These are phyloP conservation scores for Manacus vitellinus DNA, from an alignment of 2,113 vertebrate species.

Conservation along the genomic window DNA sequence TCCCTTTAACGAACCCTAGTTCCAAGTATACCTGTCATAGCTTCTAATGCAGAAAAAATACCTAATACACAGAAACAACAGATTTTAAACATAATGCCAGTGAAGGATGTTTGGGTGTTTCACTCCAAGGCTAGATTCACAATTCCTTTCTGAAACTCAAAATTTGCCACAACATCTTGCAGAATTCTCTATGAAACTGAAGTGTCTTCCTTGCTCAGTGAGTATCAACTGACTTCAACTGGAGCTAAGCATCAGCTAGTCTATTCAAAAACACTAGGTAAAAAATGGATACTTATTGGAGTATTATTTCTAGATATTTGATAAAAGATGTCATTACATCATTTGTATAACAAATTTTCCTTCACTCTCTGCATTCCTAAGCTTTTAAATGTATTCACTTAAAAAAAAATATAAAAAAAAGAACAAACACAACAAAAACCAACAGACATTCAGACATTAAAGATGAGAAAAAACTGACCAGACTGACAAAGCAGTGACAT, in stretches of 20 bases:
- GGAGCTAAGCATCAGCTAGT: neutral
- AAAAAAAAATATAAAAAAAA: neutral
- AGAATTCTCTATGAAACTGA: neutral
- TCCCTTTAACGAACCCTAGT: fast-evolving
- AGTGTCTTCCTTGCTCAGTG: neutral
- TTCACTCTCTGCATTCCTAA: neutral
- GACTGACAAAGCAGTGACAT: neutral
- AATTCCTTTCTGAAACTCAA: neutral
- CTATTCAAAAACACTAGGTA: neutral
- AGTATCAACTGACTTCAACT: neutral
- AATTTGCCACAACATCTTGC: neutral
- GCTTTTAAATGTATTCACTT: neutral
- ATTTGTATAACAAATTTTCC: neutral
- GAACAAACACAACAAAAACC: neutral
- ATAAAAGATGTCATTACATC: neutral
- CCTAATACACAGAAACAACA: neutral
- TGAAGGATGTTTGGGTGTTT: neutral
- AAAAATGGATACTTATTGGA: neutral
- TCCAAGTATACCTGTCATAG: neutral
- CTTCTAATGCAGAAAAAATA: neutral
- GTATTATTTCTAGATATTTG: neutral
- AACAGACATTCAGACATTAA: neutral
- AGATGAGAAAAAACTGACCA: neutral
- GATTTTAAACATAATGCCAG: neutral
- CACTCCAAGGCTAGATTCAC: neutral